Evolutionary conservation across 2,797 vertebrate species (phyloP).

Genomic region (Sebastiscus albofasciatus): DNA sequence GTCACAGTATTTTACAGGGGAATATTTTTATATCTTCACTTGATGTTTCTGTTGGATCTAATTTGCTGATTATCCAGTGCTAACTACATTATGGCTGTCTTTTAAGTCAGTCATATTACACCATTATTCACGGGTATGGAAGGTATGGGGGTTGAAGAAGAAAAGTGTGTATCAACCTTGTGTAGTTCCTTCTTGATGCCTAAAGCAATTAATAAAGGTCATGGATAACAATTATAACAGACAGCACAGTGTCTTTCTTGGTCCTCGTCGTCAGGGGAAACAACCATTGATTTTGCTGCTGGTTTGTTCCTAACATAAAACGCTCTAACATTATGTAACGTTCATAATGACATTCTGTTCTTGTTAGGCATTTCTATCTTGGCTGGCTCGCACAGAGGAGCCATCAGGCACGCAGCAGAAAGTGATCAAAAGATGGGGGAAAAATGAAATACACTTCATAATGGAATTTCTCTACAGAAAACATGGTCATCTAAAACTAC

Average conservation of each 20-base stretch:
- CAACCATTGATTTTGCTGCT: constrained; percentile 6
- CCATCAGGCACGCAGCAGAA: constrained; percentile 18
- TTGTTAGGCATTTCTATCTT: constrained; percentile 13
- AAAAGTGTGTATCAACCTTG: background rate
- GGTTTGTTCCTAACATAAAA: constrained; percentile 4
- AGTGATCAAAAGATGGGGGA: background rate
- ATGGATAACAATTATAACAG: background rate
- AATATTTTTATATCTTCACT: background rate
- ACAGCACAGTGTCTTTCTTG: background rate
- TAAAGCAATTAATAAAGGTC: background rate
- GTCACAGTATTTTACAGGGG: background rate
- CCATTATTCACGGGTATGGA: background rate
- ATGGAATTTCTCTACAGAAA: background rate
- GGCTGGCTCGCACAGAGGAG: constrained; percentile 2
- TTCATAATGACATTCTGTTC: constrained; percentile 38
- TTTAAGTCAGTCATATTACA: background rate
- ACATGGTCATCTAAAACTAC: background rate
- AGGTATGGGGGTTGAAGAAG: background rate
- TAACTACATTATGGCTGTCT: background rate
- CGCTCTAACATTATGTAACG: constrained; percentile 13
- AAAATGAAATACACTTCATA: background rate
- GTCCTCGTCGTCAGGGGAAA: constrained; percentile 23
- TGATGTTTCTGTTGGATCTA: background rate
- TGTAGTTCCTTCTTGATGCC: background rate
- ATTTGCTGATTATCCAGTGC: background rate